A percentile compares a stretch with the other conserved stretches of the same genome.
Evolutionary conservation across 2,113 vertebrate species (phyloP).

Genomic region (Eidolon helvum): DNA sequence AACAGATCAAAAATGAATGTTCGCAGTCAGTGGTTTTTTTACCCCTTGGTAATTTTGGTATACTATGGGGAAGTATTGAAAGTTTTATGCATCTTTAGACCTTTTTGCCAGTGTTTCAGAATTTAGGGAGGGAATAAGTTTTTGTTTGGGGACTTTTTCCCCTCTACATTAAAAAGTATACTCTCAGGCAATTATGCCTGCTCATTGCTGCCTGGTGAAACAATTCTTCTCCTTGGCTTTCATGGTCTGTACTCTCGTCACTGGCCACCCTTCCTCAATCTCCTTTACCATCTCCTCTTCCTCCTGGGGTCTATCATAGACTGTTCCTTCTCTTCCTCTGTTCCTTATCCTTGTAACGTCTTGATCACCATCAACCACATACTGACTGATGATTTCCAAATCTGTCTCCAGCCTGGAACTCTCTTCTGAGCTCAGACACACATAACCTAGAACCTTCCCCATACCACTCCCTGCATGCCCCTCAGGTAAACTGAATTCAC

Average conservation of each 20-base stretch:
- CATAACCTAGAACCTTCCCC: background rate
- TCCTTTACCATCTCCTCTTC: background rate
- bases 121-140: background rate
- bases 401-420: background rate
- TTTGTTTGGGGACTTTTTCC: background rate
- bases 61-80: background rate
- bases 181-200: background rate
- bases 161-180: background rate
- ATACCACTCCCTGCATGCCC: background rate
- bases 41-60: constrained; percentile 56
- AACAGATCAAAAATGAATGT: constrained; percentile 59
- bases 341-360: background rate
- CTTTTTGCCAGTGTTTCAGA: constrained; percentile 45
- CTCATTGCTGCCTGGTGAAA: constrained; percentile 46
- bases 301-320: background rate
- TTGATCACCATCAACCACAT: background rate
- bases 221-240: background rate
- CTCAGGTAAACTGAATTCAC: background rate
- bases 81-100: constrained; percentile 46
- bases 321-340: background rate
- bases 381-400: background rate
- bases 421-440: background rate
- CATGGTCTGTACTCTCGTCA: background rate
- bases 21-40: constrained; percentile 58
- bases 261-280: background rate